Conservation (phyloP, 1,140 invertebrate species). For the Saxidomus purpurata region DNA sequence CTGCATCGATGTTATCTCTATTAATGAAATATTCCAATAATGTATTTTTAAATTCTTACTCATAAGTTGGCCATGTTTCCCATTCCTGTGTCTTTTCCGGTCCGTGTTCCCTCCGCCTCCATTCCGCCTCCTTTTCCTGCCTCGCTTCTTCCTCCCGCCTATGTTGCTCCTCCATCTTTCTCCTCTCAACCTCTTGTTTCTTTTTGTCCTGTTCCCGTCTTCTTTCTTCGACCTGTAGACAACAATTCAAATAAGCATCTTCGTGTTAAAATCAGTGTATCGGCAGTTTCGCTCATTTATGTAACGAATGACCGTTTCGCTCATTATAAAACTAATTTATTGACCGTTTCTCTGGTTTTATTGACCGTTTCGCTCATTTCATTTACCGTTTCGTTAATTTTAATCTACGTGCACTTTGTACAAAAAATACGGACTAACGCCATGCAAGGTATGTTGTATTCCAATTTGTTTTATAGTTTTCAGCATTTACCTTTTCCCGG, state of each 20-base stretch:
- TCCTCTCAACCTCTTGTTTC: conserved; percentile 70
- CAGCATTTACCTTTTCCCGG: conserved; percentile 60
- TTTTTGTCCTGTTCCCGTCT: conserved; percentile 73
- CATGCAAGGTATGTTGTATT: too few species aligned
- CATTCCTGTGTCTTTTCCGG: conserved; percentile 68
- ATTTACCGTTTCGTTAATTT: too few species aligned
- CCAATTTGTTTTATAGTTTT: background rate
- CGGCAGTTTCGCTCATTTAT: too few species aligned
- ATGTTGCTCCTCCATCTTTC: conserved; percentile 67
- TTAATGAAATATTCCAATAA: too few species aligned
- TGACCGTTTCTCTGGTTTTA: too few species aligned
- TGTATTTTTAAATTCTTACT: conserved; percentile 76
- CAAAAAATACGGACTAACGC: too few species aligned
- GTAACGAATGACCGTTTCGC: too few species aligned
- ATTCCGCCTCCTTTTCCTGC: conserved; percentile 75
- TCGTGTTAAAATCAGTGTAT: background rate
- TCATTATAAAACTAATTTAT: too few species aligned
- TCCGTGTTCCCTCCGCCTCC: conserved; percentile 71
- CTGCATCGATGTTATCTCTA: too few species aligned
- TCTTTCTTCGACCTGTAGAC: conserved; percentile 66
- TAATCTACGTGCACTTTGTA: too few species aligned
- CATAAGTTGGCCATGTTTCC: conserved; percentile 76
- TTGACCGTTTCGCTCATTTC: too few species aligned
- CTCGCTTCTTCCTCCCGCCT: conserved; percentile 69
- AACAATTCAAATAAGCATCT: background rate